phyloP scores from a whole-genome alignment of 2,113 vertebrate species.

The Paratilapia polleni region DNA sequence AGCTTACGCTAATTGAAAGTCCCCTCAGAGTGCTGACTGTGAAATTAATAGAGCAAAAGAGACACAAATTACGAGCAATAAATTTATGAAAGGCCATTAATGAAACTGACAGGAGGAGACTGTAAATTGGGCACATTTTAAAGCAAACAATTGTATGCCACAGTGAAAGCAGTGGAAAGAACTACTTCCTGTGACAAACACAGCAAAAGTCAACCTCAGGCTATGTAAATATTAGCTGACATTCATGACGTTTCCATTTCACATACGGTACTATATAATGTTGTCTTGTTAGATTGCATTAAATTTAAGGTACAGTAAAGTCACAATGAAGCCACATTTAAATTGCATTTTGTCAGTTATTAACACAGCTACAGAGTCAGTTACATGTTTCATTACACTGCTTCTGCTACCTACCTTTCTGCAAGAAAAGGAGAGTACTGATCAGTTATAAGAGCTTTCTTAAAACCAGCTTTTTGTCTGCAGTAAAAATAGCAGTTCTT shows the following conservation, averaged over 20 bases:
- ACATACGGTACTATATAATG: conserved; percentile 16
- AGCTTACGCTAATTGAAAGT: conserved; percentile 67
- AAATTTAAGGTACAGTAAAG: neutral
- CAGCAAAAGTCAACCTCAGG: conserved; percentile 19
- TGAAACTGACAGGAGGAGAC: conserved; percentile 39
- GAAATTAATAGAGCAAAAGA: conserved; percentile 53
- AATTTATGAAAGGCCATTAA: conserved; percentile 47
- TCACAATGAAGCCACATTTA: neutral
- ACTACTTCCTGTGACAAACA: conserved; percentile 1
- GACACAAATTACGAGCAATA: conserved; percentile 61
- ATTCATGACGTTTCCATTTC: conserved; percentile 19
- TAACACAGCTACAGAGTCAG: neutral
- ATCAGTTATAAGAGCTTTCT: neutral
- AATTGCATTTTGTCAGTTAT: conserved; percentile 1
- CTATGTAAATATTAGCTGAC: neutral
- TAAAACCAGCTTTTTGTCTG: neutral
- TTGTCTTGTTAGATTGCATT: conserved; percentile 12
- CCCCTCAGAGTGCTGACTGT: conserved; percentile 71
- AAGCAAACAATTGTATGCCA: conserved; percentile 13
- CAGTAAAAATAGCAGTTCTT: neutral
- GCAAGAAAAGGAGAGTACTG: neutral
- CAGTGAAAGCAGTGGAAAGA: neutral
- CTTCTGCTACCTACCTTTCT: neutral
- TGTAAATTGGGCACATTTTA: conserved; percentile 37
- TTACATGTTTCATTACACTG: neutral